Evolutionary conservation across 2,888 invertebrate species (phyloP), one percentile per base, ranked within the genome.

Genomic region (Trichopria drosophilae): DNA sequence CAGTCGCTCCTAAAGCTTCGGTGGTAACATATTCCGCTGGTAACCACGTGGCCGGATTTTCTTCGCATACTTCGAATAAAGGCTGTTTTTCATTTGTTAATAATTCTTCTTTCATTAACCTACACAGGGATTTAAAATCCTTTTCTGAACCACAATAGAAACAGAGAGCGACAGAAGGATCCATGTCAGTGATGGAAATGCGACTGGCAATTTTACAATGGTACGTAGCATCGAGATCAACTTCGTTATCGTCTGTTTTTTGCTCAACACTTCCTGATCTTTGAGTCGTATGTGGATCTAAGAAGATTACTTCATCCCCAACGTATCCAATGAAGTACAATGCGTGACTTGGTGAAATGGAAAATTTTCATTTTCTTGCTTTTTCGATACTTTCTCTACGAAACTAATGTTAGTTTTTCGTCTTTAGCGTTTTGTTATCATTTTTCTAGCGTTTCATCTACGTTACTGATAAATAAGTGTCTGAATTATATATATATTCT

Each of bases 271-370:
- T 76, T 53, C 91, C 91, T 26, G 87, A 84, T 65, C 82, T 82
- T 68, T 91, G 90, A 6, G 94, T 93, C 5, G 92, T 92, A 73
- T 99, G 98, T 0, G 98, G 98, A 79, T 98, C 98, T 63, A 99
- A 79, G 76, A 90, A 98, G 58, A 98, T 82, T 24, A 94, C 86
- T 76, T 95, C 93, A 62, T 94, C 87, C 28, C 87, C 96, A 28
- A 93, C 88, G 76, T 88, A 93, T 46, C 99, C 99, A 61, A 98
- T 85, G 71, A 99, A 93, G 80, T 96, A 99, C 31, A 97, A 81
- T n/a, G 99, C 99, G 76, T 97, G 93, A 79, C 97, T 98, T 18
- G 99, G 99, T 70, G n/a, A n/a, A n/a, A n/a, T n/a, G n/a, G n/a
- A n/a, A n/a, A n/a, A n/a, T n/a, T n/a, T n/a, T n/a, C n/a, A n/a